Conservation (phyloP, 2,888 invertebrate species). For the Agrotis segetum region DNA sequence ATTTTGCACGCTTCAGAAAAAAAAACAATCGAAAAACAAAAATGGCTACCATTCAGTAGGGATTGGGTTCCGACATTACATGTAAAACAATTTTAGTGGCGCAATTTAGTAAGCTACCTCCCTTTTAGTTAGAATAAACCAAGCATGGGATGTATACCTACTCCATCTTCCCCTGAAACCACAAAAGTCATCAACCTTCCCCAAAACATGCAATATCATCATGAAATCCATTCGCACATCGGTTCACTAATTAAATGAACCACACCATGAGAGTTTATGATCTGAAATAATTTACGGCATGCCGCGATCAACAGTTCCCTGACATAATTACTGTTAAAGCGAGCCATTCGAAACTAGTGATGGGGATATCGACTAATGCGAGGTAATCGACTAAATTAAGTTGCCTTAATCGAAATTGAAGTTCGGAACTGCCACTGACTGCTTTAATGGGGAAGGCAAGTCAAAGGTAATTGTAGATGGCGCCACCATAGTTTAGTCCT, state of each 20-base stretch:
- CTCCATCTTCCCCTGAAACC: background rate
- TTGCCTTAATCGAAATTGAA: slow-evolving; percentile 7
- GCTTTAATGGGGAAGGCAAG: no score
- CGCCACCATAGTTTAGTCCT: no score
- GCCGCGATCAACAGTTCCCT: slow-evolving; percentile 69
- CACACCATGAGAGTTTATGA: slow-evolving; percentile 68
- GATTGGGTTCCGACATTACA: no score
- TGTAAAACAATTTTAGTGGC: no score
- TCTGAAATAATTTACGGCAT: slow-evolving; percentile 72
- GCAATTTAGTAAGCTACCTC: no score
- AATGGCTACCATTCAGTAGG: no score
- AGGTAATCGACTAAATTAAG: slow-evolving; percentile 21
- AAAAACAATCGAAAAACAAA: no score
- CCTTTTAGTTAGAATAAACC: no score
- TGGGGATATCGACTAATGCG: slow-evolving; percentile 31
- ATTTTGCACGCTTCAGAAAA: no score
- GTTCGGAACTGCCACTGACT: background rate
- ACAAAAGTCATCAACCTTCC: slow-evolving; percentile 29
- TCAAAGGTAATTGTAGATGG: no score
- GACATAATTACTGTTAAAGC: slow-evolving; percentile 59
- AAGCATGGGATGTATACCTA: no score
- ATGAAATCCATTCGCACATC: slow-evolving; percentile 38
- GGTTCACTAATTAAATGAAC: slow-evolving; percentile 58
- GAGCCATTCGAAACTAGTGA: slow-evolving; percentile 39
- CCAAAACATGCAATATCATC: slow-evolving; percentile 32